These are phyloP conservation scores for Pterophyllum scalare DNA, from an alignment of 2,113 vertebrate genomes.

Conservation along the genomic window DNA sequence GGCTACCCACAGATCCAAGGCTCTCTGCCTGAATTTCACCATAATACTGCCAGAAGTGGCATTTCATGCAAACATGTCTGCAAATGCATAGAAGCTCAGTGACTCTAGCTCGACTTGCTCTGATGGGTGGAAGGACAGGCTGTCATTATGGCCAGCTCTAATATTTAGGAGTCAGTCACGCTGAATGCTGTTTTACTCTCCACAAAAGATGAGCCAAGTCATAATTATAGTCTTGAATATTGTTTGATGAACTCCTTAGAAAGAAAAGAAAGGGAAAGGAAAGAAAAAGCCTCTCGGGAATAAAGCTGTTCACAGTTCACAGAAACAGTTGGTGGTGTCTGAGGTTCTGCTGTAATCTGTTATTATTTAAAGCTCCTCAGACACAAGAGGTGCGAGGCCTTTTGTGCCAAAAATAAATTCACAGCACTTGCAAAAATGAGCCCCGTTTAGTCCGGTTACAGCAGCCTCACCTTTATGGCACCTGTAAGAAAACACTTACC, in stretches of 20 bases:
- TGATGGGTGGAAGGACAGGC: slow-evolving; percentile 2
- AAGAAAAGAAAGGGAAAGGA: too few relatives aligned
- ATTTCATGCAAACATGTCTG: slow-evolving; percentile 8
- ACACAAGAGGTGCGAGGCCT: background rate
- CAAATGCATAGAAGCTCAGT: background rate
- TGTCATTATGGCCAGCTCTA: background rate
- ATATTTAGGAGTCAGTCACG: background rate
- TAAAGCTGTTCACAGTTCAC: background rate
- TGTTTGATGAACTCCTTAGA: background rate
- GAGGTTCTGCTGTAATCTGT: background rate
- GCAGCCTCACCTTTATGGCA: background rate
- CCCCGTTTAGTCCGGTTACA: background rate
- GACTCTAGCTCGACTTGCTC: background rate
- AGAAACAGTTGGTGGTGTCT: background rate
- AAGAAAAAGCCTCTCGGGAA: background rate
- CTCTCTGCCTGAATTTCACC: background rate
- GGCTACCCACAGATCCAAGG: background rate
- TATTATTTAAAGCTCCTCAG: background rate
- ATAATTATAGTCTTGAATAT: background rate
- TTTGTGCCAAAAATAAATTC: background rate
- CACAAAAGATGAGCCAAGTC: background rate
- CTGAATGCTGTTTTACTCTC: background rate
- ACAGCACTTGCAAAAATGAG: background rate
- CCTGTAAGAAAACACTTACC: background rate
- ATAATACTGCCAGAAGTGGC: background rate